Conservation (phyloP, 2,888 invertebrate genomes). For the Portevinia maculata region DNA sequence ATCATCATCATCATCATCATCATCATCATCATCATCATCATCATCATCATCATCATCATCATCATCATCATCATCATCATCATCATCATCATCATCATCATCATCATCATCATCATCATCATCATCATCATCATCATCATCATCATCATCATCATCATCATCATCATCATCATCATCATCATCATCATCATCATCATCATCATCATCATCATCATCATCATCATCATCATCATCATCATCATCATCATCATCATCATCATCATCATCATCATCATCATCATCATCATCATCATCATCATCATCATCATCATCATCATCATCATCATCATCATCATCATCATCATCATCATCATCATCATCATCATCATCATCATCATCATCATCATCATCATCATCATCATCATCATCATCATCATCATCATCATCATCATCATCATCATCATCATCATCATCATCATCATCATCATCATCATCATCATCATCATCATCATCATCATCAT, state of each 20-base stretch:
- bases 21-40: conserved; percentile 22
- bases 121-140: conserved; percentile 16
- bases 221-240: conserved; percentile 15
- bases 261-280: conserved; percentile 22
- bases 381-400: neutral
- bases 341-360: conserved; percentile 2
- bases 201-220: conserved; percentile 6
- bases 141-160: neutral
- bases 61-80: conserved; percentile 18
- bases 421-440: conserved; percentile 1
- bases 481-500: neutral
- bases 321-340: conserved; percentile 5
- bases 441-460: conserved; percentile 6
- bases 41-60: neutral
- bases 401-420: conserved; percentile 18
- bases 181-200: conserved; percentile 1
- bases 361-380: conserved; percentile 16
- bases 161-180: conserved; percentile 18
- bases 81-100: conserved; percentile 5
- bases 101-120: conserved; percentile 2
- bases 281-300: neutral
- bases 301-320: conserved; percentile 18
- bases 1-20: neutral
- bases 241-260: neutral
- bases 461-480: conserved; percentile 15